phyloP scores from a whole-genome alignment of 2,797 vertebrate species.

The Microchirus variegatus region DNA sequence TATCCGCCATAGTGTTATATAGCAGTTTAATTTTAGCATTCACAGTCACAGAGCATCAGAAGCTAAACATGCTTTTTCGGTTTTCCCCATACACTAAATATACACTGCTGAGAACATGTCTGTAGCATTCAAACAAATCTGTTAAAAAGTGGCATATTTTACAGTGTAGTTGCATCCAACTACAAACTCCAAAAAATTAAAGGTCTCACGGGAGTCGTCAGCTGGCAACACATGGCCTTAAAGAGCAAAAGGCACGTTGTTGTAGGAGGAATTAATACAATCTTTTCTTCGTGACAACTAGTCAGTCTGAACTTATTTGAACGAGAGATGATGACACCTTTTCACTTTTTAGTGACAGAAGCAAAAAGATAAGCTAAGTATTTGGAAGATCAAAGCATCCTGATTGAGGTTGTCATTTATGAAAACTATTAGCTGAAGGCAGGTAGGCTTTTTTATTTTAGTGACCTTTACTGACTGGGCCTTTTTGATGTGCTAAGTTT shows the following conservation, averaged over 20 bases:
- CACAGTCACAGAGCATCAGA: neutral
- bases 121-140: no score
- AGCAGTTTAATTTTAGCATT: slow-evolving; percentile 5
- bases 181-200: neutral
- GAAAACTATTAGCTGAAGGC: no score
- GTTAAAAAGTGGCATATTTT: no score
- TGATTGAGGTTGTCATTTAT: no score
- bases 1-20: neutral
- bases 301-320: slow-evolving; percentile 21
- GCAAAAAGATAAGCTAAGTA: neutral
- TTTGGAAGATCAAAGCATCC: neutral
- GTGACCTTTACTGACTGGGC: no score
- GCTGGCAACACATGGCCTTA: neutral
- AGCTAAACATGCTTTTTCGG: neutral
- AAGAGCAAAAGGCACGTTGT: neutral
- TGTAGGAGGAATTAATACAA: slow-evolving; percentile 33
- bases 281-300: slow-evolving; percentile 48
- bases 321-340: slow-evolving; percentile 38
- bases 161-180: neutral
- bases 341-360: slow-evolving; percentile 10
- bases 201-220: no score
- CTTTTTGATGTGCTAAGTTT: no score
- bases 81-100: no score
- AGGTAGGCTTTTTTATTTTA: no score
- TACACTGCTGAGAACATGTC: no score